Percentiles rank a stretch among this genome's conserved stretches.
Conservation (phyloP, 2,113 vertebrate species). For the Clarias magur region DNA sequence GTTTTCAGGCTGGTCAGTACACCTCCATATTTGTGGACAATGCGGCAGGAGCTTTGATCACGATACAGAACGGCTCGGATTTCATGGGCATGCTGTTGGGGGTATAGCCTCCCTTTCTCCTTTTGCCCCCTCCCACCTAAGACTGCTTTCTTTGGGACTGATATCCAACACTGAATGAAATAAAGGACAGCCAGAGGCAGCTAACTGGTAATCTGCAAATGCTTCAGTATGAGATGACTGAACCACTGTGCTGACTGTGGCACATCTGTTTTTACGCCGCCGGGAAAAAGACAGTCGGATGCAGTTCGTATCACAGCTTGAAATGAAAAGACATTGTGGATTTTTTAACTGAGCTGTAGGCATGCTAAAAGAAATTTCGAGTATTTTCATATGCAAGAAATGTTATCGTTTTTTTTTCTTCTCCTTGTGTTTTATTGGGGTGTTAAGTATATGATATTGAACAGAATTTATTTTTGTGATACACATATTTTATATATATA, state of each 20-base stretch:
- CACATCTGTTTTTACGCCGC: conserved; percentile 12
- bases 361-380: neutral
- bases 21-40: conserved; percentile 95
- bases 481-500: neutral
- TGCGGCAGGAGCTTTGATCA: conserved; percentile 79
- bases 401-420: conserved; percentile 18
- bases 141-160: conserved; percentile 56
- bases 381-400: conserved; percentile 16
- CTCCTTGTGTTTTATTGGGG: conserved; percentile 3
- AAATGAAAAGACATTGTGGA: conserved; percentile 10
- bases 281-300: conserved; percentile 32
- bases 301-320: conserved; percentile 17
- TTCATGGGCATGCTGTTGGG: conserved; percentile 92
- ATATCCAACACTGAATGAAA: conserved; percentile 51
- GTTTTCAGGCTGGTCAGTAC: conserved; percentile 85
- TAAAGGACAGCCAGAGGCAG: conserved; percentile 36
- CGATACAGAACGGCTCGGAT: conserved; percentile 87
- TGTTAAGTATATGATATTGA: conserved; percentile 32
- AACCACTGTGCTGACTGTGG: conserved; percentile 15
- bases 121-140: conserved; percentile 16
- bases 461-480: conserved; percentile 52
- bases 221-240: conserved; percentile 16
- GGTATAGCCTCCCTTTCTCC: conserved; percentile 63
- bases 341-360: conserved; percentile 26
- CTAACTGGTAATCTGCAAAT: conserved; percentile 1